Evolutionary conservation across 2,888 invertebrate species (phyloP), one percentile per base, ranked within the genome.

Genomic region (Pimpla rufipes): DNA sequence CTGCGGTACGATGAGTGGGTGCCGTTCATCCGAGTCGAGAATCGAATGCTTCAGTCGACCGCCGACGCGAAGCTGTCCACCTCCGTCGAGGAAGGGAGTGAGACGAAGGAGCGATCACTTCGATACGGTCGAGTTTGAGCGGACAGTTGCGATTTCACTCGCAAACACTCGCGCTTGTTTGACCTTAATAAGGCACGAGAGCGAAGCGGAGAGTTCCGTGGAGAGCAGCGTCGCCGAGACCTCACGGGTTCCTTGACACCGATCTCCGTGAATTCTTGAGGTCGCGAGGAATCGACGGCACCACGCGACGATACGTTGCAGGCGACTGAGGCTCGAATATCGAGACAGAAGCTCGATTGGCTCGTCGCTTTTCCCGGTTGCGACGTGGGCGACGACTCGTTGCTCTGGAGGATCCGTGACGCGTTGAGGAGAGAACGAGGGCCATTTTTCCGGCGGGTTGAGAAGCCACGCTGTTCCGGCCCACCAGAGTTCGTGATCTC

Each of bases 271-370:
- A n/a, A 16, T n/a, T 29, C 10, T 13, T 4, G 16, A 29, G 16
- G 35, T 59, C 59, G 59, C n/a, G 35, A 16, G 3, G 59, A 59
- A 59, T 6, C 59, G 55, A 21, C 55, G 55, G 23, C 55, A 55
- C 55, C 55, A 55, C 3, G 55, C 55, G 6, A 11, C 11, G 23
- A 55, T 8, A 10, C 55, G 55, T 10, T 55, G 55, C 11, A 55
- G 8, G 23, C 55, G 55, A 4, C 10, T 21, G 21, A 55, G 23
- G 23, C 55, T 55, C 23, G 55, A 55, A 8, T 55, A 55, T 1
- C 55, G 55, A 1, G 55, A 23, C 55, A 55, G 10, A 10, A 55
- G 55, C 10, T 55, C 55, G 5, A 23, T 10, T 10, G 55, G 55
- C 21, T 55, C 55, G 11, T 21, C 23, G 23, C 0, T 3, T 11